phyloP scores from a whole-genome alignment of 2,113 vertebrate genomes.

The Alligator sinensis region DNA sequence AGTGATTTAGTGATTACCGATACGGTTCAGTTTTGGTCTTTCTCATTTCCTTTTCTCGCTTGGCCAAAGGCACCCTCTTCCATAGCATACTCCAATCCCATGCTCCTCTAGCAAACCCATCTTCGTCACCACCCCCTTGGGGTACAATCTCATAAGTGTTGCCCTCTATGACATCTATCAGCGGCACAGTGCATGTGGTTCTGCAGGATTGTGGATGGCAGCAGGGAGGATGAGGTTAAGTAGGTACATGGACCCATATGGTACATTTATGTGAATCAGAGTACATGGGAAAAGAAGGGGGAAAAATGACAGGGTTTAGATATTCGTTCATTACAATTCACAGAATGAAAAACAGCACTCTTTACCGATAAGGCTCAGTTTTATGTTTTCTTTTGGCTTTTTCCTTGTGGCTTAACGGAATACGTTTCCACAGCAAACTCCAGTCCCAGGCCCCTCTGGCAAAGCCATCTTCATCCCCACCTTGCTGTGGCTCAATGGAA shows the following conservation, averaged over 20 bases:
- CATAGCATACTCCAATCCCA: constrained; percentile 99
- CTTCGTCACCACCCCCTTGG: constrained; percentile 96
- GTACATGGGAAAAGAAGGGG: constrained; percentile 73
- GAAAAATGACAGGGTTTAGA: constrained; percentile 77
- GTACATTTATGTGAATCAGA: constrained; percentile 55
- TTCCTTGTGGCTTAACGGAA: constrained; percentile 94
- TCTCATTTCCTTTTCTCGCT: constrained; percentile 91
- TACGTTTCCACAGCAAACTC: constrained; percentile 98
- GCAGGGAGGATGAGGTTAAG: constrained; percentile 60
- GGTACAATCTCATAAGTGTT: constrained; percentile 88
- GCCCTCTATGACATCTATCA: constrained; percentile 97
- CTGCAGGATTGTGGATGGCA: constrained; percentile 81
- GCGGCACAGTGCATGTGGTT: constrained; percentile 96
- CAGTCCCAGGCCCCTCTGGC: constrained; percentile 98
- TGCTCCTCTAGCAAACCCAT: constrained; percentile 97
- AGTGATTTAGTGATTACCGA: constrained; percentile 93
- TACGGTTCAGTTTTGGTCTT: constrained; percentile 96
- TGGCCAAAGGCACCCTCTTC: constrained; percentile 95
- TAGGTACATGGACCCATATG: constrained; percentile 54
- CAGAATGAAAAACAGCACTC: constrained; percentile 67
- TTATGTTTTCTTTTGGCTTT: constrained; percentile 93
- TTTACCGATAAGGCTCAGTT: constrained; percentile 98
- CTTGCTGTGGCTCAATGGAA: constrained; percentile 98
- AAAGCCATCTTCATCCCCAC: constrained; percentile 98
- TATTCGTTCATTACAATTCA: constrained; percentile 23